Evolutionary conservation across 2,797 vertebrate genomes (phyloP).

Genomic region (Coendou prehensilis): DNA sequence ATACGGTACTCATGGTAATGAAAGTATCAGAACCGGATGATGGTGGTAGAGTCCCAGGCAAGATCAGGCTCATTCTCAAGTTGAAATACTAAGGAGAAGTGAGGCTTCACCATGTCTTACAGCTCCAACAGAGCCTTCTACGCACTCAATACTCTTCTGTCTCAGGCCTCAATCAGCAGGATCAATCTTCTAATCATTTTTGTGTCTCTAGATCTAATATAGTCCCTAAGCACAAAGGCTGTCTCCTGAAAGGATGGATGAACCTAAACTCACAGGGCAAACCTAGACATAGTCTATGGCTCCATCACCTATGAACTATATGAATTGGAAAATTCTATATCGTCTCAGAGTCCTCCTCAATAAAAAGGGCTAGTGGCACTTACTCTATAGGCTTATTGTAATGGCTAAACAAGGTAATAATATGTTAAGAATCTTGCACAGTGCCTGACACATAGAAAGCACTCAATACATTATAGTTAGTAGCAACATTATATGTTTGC

Average conservation of each 20-base stretch:
- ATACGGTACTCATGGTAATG: not conserved
- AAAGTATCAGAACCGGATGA: not conserved
- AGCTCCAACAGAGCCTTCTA: not conserved
- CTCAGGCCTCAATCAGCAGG: not conserved
- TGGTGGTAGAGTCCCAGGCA: not conserved
- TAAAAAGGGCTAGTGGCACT: not conserved
- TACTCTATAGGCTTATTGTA: slow-evolving; percentile 25
- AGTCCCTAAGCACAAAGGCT: not conserved
- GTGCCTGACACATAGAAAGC: not conserved
- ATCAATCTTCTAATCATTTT: not conserved
- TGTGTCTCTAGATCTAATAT: not conserved
- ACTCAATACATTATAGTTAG: slow-evolving; percentile 11
- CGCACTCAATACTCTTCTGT: not conserved
- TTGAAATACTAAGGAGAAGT: not conserved
- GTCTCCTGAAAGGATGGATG: not conserved
- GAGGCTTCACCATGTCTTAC: not conserved
- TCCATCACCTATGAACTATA: not conserved
- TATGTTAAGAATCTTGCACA: slow-evolving; percentile 29
- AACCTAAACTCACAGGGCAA: not conserved
- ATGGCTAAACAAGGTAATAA: slow-evolving; percentile 14
- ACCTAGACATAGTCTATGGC: not conserved
- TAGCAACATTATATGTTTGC: not conserved
- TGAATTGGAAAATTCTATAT: not conserved
- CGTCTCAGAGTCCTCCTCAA: slow-evolving; percentile 11
- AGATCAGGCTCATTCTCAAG: not conserved